Base-by-base conservation (phyloP, 2,113 vertebrate species). In the Nymphicus hollandicus region DNA sequence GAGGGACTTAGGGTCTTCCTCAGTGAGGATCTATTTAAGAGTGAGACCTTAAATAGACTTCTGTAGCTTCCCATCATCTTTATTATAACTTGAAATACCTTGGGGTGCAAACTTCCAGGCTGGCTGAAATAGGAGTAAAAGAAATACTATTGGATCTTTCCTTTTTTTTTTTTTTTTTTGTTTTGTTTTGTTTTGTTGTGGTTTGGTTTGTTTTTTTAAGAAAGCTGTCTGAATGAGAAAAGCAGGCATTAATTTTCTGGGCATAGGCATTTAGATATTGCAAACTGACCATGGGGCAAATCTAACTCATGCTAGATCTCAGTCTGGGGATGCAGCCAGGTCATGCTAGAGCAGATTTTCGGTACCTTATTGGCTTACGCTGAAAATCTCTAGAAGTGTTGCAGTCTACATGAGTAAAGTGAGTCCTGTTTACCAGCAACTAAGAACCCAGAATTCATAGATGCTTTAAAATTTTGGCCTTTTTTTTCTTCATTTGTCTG, bases 1-100 rank as follows among this genome's bases (percentile, higher is more conserved):
- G 60, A 35, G n/a, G 41, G 33, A 90, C 91, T 94, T 94, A 35
- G n/a, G 41, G 33, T 88, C 91, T 94, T 94, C 93, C 88, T 95
- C 89, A 86, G 2, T 49, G 39, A 27, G 28, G 64, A 58, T 41
- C 71, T 90, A n/a, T 91, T 70, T 22, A 65, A 79, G 52, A 65
- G 19, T 72, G 31, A 89, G 43, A 46, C 14, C 52, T 58, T 35
- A 58, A 58, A 58, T 35, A 58, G 56, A 58, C 22, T 33, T 58
- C 52, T 58, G 39, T 77, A 31, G 28, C 49, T 13, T 91, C 41
- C 8, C 37, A 71, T 31, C 53, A 39, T 60, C 35, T 91, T 64
- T 72, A 56, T 55, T 89, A 84, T 14, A 58, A 49, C 44, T 41
- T 72, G 22, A 61, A 69, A 23, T 23, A 79, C 19, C 17, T 50